Evolutionary conservation across 1,140 invertebrate species (phyloP).

Genomic region (Zaprionus taronus): DNA sequence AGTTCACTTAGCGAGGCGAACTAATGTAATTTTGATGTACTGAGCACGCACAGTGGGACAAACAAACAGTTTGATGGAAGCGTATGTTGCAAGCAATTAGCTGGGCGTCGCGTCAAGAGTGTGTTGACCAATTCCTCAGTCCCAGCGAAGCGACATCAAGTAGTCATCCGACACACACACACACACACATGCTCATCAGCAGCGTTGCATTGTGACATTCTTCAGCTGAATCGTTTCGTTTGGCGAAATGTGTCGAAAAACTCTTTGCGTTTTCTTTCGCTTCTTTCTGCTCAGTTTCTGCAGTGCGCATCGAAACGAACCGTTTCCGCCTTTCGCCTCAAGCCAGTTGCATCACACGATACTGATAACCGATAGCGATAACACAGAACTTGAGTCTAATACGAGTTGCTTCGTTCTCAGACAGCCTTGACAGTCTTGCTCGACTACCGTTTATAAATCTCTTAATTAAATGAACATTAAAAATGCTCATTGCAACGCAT

Average conservation of each 20-base stretch:
- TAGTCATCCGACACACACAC: slow-evolving; percentile 15
- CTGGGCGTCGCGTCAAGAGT: slow-evolving; percentile 21
- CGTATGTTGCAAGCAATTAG: slow-evolving; percentile 52
- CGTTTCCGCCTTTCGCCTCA: slow-evolving; percentile 46
- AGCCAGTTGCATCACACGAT: slow-evolving; percentile 15
- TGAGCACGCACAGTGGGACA: slow-evolving; percentile 33
- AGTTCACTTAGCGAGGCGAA: slow-evolving; percentile 34
- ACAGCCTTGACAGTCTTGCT: slow-evolving; percentile 22
- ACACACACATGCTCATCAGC: not conserved
- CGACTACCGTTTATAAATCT: slow-evolving; percentile 63
- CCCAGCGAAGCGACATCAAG: slow-evolving; percentile 13
- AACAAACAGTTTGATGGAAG: slow-evolving; percentile 25
- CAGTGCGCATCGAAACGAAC: slow-evolving; percentile 27
- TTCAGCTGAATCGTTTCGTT: not conserved
- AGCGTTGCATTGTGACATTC: slow-evolving; percentile 34
- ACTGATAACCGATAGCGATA: slow-evolving; percentile 3
- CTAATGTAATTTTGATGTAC: slow-evolving; percentile 77
- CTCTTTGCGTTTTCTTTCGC: not conserved
- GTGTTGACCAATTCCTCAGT: slow-evolving; percentile 42
- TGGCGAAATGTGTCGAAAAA: not conserved
- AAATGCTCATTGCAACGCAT: slow-evolving; percentile 48
- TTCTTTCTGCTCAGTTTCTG: slow-evolving; percentile 30
- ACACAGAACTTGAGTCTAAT: not conserved
- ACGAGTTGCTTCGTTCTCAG: not conserved
- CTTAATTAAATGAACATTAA: slow-evolving; percentile 60